Percentiles rank a stretch among this genome's conserved stretches.
Conservation (phyloP, 2,113 vertebrate genomes). For the Hippocampus guttulatus region DNA sequence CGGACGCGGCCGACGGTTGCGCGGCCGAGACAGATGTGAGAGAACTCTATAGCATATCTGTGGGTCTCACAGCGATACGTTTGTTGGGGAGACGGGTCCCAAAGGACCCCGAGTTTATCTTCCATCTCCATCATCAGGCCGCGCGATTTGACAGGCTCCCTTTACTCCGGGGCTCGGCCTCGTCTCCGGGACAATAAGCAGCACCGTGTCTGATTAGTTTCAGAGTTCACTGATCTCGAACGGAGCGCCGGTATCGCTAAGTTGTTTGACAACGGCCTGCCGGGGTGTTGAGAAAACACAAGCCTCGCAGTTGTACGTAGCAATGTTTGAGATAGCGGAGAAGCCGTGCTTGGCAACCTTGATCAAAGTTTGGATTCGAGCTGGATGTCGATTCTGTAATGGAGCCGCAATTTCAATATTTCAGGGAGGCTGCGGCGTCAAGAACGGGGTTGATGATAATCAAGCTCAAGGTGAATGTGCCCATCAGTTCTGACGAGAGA, state of each 20-base stretch:
- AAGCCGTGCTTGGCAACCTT: slow-evolving; percentile 27
- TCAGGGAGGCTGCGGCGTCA: background rate
- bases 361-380: background rate
- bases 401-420: background rate
- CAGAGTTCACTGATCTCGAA: slow-evolving; percentile 80
- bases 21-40: slow-evolving; percentile 64
- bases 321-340: background rate
- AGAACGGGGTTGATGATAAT: background rate
- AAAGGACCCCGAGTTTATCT: slow-evolving; percentile 74
- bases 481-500: slow-evolving; percentile 1
- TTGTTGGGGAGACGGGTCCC: slow-evolving; percentile 64
- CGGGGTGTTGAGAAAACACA: slow-evolving; percentile 62
- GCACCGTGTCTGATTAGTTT: slow-evolving; percentile 80
- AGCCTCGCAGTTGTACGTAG: slow-evolving; percentile 22
- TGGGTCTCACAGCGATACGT: slow-evolving; percentile 57
- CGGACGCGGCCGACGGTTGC: slow-evolving; percentile 43
- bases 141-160: slow-evolving; percentile 74
- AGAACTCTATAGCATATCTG: slow-evolving; percentile 71
- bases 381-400: background rate
- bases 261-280: slow-evolving; percentile 69
- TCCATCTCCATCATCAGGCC: slow-evolving; percentile 76
- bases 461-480: background rate
- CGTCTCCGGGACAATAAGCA: slow-evolving; percentile 78
- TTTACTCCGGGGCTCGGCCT: slow-evolving; percentile 63
- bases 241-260: slow-evolving; percentile 67